A percentile compares a stretch with the other conserved stretches of the same genome.
phyloP scores from a whole-genome alignment of 2,113 vertebrate genomes.

The Chloroceryle aenea region DNA sequence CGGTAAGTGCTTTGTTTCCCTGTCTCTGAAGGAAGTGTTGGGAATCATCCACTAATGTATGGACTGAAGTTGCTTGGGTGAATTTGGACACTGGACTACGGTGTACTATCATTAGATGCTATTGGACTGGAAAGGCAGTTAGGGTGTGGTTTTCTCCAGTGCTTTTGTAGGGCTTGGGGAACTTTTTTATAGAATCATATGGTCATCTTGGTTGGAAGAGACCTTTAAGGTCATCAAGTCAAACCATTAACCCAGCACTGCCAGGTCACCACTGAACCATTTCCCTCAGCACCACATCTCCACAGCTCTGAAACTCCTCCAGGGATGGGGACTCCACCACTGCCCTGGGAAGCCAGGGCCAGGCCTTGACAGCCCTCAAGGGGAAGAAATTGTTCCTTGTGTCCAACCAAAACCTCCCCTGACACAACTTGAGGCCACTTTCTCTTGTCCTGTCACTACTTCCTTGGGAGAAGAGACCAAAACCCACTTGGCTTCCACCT shows the following conservation, averaged over 20 bases:
- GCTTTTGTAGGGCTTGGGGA: not conserved
- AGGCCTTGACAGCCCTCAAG: not conserved
- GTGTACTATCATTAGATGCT: rapidly evolving
- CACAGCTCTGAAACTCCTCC: not conserved
- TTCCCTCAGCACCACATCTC: not conserved
- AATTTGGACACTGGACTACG: not conserved
- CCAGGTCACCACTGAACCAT: not conserved
- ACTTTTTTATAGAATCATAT: not conserved
- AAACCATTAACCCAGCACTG: not conserved
- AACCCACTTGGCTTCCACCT: not conserved
- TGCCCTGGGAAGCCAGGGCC: not conserved
- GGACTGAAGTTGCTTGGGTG: too few relatives aligned
- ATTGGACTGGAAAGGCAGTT: not conserved
- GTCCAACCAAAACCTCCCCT: not conserved
- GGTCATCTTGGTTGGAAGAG: not conserved
- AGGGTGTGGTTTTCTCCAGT: rapidly evolving
- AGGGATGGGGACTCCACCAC: not conserved
- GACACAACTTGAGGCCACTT: not conserved
- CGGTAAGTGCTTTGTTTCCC: constrained; percentile 61
- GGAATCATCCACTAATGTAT: rapidly evolving
- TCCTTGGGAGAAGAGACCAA: not conserved
- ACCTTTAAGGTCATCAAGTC: not conserved
- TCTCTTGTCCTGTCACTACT: not conserved
- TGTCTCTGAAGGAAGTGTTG: not conserved
- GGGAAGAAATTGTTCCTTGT: not conserved